Conservation (phyloP, 2,797 vertebrate species). For the Phoebastria nigripes region DNA sequence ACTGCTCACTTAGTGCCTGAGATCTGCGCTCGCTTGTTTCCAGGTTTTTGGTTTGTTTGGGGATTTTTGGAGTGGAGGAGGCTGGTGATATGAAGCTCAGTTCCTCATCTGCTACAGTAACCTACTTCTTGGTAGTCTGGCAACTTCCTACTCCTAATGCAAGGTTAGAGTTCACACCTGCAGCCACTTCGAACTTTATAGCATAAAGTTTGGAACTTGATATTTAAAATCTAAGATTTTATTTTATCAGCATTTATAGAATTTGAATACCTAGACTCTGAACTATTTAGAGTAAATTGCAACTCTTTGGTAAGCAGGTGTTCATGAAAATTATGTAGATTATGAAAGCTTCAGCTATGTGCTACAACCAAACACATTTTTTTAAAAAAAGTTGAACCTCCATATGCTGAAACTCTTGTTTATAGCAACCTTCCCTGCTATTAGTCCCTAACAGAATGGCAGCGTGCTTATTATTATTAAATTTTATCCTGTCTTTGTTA, state of each 20-base stretch:
- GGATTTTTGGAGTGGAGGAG: background rate
- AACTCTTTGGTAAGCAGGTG: background rate
- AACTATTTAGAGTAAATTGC: background rate
- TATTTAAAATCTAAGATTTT: background rate
- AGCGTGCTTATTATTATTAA: background rate
- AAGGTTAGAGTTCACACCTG: background rate
- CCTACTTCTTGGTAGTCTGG: background rate
- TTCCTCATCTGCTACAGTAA: background rate
- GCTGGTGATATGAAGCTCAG: background rate
- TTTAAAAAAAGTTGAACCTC: background rate
- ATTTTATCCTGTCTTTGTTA: background rate
- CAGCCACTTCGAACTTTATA: rapidly evolving
- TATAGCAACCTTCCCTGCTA: background rate
- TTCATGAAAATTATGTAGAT: background rate
- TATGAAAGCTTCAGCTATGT: background rate
- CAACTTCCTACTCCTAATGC: background rate
- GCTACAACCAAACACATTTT: background rate
- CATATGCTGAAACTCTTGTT: background rate
- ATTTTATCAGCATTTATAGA: background rate
- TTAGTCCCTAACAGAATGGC: background rate
- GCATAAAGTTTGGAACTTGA: background rate
- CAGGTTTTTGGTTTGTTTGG: background rate
- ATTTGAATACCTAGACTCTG: background rate
- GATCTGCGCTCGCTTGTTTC: background rate
- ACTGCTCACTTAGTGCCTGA: background rate